phyloP scores from a whole-genome alignment of 2,113 vertebrate genomes.

The Rhodinocichla rosea region DNA sequence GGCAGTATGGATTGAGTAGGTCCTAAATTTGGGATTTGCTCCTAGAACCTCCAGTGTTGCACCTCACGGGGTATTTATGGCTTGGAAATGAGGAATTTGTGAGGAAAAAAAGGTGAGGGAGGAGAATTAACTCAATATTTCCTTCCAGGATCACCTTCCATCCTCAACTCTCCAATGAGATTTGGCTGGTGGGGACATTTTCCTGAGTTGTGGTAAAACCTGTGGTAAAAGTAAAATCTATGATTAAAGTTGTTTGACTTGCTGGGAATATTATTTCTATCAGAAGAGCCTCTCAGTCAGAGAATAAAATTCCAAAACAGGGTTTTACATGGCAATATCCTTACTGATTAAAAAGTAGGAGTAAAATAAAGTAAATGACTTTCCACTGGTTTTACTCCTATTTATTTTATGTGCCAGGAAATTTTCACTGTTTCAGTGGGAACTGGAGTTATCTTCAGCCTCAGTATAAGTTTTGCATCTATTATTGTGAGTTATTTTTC shows the following conservation, averaged over 20 bases:
- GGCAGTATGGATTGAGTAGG: neutral
- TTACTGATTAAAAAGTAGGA: neutral
- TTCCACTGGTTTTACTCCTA: neutral
- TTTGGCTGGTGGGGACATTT: neutral
- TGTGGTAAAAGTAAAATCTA: neutral
- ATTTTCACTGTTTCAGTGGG: neutral
- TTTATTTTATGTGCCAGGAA: neutral
- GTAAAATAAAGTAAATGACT: neutral
- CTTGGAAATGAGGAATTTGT: neutral
- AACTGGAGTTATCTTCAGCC: neutral
- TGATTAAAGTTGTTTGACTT: neutral
- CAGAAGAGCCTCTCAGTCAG: neutral
- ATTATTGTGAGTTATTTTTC: neutral
- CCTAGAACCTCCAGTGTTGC: neutral
- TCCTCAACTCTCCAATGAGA: neutral
- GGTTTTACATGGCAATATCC: neutral
- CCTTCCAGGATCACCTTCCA: neutral
- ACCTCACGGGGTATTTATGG: neutral
- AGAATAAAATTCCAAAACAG: neutral
- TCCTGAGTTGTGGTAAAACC: neutral
- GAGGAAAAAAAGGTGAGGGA: rapidly evolving
- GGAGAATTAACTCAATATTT: neutral
- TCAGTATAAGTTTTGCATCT: neutral
- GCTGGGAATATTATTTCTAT: neutral
- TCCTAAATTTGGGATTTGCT: neutral